A percentile compares a stretch with the other conserved stretches of the same genome.
phyloP scores from a whole-genome alignment of 2,797 vertebrate genomes.

The Falco columbarius region DNA sequence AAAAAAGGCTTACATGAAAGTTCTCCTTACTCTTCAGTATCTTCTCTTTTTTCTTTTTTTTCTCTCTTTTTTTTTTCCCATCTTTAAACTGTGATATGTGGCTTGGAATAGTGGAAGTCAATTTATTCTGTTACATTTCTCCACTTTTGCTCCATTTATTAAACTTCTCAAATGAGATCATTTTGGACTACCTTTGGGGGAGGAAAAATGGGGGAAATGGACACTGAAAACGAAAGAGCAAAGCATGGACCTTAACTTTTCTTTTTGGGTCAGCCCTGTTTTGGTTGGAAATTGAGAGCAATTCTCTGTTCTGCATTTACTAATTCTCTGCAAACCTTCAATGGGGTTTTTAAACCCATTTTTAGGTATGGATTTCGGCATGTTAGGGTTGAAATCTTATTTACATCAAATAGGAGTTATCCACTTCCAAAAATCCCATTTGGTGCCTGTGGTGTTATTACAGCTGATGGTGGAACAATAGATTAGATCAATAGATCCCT shows the following conservation, averaged over 20 bases:
- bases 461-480: background rate
- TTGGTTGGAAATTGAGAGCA: conserved; percentile 34
- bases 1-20: background rate
- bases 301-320: background rate
- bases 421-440: background rate
- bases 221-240: conserved; percentile 59
- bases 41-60: background rate
- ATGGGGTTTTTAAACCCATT: background rate
- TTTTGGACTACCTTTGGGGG: background rate
- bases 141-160: conserved; percentile 34
- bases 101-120: conserved; percentile 45
- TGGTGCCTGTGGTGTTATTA: background rate
- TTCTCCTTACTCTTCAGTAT: conserved; percentile 31
- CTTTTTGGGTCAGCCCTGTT: background rate
- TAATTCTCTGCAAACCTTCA: background rate
- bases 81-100: background rate
- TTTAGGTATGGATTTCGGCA: background rate
- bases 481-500: background rate
- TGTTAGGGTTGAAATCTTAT: background rate
- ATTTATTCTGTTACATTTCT: background rate
- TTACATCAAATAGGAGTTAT: background rate
- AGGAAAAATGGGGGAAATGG: background rate
- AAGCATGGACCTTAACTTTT: background rate
- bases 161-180: conserved; percentile 44
- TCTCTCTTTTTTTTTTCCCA: too few species aligned